These are phyloP conservation scores for Microtus montanus DNA, from an alignment of 2,113 vertebrate species.

Conservation along the genomic window DNA sequence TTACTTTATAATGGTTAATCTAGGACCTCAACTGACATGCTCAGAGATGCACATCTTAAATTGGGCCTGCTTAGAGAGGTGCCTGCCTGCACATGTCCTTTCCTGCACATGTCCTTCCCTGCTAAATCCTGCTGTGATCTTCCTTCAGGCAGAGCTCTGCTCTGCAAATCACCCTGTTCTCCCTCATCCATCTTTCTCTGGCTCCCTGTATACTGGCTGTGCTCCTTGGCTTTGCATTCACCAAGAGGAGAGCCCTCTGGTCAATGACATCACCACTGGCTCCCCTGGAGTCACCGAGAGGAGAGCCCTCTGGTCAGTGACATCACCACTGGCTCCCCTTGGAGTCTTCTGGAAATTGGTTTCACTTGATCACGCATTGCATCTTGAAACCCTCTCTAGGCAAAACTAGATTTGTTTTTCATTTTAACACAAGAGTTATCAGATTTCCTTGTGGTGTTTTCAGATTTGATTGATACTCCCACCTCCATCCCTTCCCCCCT, in stretches of 20 bases:
- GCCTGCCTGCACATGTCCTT: not conserved
- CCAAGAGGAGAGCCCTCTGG: not conserved
- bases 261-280: not conserved
- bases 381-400: not conserved
- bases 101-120: not conserved
- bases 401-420: not conserved
- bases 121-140: not conserved
- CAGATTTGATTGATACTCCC: not conserved
- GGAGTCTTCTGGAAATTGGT: rapidly evolving
- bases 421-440: not conserved
- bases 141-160: not conserved
- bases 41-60: not conserved
- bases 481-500: too few species aligned
- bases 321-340: too few species aligned
- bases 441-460: not conserved
- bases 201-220: not conserved
- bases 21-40: not conserved
- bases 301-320: not conserved
- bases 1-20: not conserved
- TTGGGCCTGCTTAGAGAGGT: not conserved
- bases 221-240: not conserved
- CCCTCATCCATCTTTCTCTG: not conserved
- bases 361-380: not conserved
- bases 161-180: not conserved
- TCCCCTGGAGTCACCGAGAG: too few species aligned